These are phyloP conservation scores for Aethina tumida DNA, from an alignment of 1,140 invertebrate species.

Conservation along the genomic window DNA sequence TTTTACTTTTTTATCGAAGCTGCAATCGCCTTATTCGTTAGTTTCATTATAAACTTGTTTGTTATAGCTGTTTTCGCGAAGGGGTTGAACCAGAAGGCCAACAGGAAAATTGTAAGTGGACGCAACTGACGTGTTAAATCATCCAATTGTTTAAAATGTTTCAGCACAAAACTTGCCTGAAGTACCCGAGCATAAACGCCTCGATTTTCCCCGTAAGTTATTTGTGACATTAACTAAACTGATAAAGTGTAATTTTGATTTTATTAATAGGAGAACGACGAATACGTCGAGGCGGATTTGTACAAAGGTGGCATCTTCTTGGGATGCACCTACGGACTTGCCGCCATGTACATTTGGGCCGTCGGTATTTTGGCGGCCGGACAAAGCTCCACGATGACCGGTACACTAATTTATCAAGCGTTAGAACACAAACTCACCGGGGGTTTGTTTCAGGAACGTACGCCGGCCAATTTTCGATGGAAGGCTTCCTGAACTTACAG, in stretches of 20 bases:
- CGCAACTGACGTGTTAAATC: too few species aligned
- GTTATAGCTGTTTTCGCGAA: slow-evolving; percentile 82
- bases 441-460: slow-evolving; percentile 42
- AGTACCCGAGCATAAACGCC: slow-evolving; percentile 18
- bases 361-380: slow-evolving; percentile 83
- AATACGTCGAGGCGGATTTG: slow-evolving; percentile 60
- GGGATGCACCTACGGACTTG: slow-evolving; percentile 71
- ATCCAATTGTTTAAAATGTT: slow-evolving; percentile 3
- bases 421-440: not conserved
- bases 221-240: too few species aligned
- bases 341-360: slow-evolving; percentile 84
- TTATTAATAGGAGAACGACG: slow-evolving; percentile 38
- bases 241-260: not conserved
- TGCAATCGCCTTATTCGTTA: slow-evolving; percentile 69
- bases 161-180: slow-evolving; percentile 11
- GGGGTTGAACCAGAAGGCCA: slow-evolving; percentile 64
- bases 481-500: slow-evolving; percentile 80
- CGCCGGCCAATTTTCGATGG: slow-evolving; percentile 68
- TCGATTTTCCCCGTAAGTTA: slow-evolving; percentile 24
- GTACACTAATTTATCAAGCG: slow-evolving; percentile 21
- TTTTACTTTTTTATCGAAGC: slow-evolving; percentile 86
- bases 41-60: slow-evolving; percentile 86
- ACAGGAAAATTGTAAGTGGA: slow-evolving; percentile 39
- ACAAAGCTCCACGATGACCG: slow-evolving; percentile 87
- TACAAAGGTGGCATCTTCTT: slow-evolving; percentile 78